Percentiles rank a stretch among this genome's conserved stretches.
phyloP scores from a whole-genome alignment of 2,113 vertebrate species.

The Cathartes aura region DNA sequence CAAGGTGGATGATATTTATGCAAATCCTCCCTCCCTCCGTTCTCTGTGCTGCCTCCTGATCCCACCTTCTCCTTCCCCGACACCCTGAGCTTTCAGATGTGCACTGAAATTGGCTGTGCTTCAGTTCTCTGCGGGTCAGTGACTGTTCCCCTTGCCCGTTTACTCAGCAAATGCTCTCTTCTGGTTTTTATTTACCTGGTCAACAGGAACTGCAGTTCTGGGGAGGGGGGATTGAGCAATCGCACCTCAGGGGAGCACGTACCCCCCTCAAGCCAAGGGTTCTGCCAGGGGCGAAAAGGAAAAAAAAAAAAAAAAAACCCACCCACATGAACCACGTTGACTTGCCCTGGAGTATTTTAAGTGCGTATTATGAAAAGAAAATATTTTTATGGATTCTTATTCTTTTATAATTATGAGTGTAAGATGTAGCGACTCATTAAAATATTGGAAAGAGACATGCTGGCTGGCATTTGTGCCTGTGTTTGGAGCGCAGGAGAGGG shows the following conservation, averaged over 20 bases:
- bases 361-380: slow-evolving; percentile 93
- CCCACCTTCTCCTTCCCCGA: not conserved
- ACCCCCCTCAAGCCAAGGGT: slow-evolving; percentile 52
- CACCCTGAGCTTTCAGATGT: slow-evolving; percentile 17
- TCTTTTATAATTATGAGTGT: slow-evolving; percentile 90
- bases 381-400: slow-evolving; percentile 98
- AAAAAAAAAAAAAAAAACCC: not conserved
- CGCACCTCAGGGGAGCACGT: slow-evolving; percentile 64
- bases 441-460: slow-evolving; percentile 65
- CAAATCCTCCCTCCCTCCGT: not conserved
- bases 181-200: slow-evolving; percentile 41
- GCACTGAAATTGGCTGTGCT: slow-evolving; percentile 48
- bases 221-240: slow-evolving; percentile 20
- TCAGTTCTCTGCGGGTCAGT: slow-evolving; percentile 73
- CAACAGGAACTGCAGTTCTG: slow-evolving; percentile 41
- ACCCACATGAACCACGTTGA: slow-evolving; percentile 67
- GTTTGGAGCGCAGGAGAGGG: not conserved
- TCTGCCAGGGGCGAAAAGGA: slow-evolving; percentile 29
- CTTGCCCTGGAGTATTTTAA: slow-evolving; percentile 86
- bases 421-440: slow-evolving; percentile 86
- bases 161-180: slow-evolving; percentile 24
- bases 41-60: not conserved
- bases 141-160: slow-evolving; percentile 27
- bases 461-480: not conserved
- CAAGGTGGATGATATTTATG: slow-evolving; percentile 68